Evolutionary conservation across 2,888 invertebrate species (phyloP).

Genomic region (Pilophorus perplexus): DNA sequence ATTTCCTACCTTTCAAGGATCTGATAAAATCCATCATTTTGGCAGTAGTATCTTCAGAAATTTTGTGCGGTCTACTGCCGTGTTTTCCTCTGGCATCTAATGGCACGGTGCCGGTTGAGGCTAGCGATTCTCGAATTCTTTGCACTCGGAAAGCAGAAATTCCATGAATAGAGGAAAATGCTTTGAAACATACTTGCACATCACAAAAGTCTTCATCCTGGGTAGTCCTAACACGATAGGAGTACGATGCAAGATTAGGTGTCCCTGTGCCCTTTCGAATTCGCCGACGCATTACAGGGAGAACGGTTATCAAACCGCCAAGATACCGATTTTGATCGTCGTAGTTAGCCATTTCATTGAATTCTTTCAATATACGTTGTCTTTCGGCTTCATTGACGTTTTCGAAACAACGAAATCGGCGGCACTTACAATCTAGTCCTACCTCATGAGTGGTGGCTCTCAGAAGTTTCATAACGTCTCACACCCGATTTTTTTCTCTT

Average conservation of each 20-base stretch:
- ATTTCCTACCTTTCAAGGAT: conserved; percentile 15
- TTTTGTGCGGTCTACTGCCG: conserved; percentile 32
- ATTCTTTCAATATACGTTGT: background rate
- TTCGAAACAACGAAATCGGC: too few relatives aligned
- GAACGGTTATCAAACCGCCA: conserved; percentile 29
- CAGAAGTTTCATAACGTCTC: too few relatives aligned
- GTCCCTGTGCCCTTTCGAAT: background rate
- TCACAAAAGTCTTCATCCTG: background rate
- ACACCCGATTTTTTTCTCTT: too few relatives aligned
- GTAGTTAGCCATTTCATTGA: conserved; percentile 1
- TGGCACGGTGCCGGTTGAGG: background rate
- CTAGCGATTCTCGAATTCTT: background rate
- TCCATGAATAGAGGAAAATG: background rate
- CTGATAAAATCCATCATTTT: conserved; percentile 35
- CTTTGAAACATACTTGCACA: conserved; percentile 5
- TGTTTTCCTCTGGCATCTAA: conserved; percentile 40
- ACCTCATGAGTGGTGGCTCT: too few relatives aligned
- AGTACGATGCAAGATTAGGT: background rate
- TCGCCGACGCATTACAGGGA: background rate
- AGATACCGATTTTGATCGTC: conserved; percentile 39
- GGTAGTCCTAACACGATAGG: background rate
- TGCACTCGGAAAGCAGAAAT: background rate
- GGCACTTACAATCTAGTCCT: too few relatives aligned
- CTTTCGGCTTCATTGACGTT: too few relatives aligned
- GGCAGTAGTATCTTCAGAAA: conserved; percentile 32